Base-by-base conservation (phyloP, 2,797 vertebrate genomes). In the Paedocypris micromegethes region DNA sequence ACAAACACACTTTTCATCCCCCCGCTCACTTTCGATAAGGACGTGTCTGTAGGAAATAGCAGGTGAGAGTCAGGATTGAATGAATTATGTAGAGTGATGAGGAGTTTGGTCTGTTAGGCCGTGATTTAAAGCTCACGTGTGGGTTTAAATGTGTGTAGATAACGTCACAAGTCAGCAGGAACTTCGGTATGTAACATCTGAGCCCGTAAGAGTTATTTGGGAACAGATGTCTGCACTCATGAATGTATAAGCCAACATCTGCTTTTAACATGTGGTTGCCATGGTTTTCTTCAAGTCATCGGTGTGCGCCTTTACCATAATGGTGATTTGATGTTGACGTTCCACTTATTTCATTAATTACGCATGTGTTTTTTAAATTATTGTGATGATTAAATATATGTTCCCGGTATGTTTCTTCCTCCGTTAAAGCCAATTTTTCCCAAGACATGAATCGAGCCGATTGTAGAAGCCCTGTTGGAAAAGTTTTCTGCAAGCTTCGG, bases 221-320 rank as follows among this genome's bases (percentile, higher is more conserved):
- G 47, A 68, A 61, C 50, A 60, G 44, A 61, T 68, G 43, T 60
- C 9, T 53, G 41, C 3, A 59, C 42, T 58, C 38, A 52, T 59
- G 49, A 59, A 46, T 53, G 43, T 43, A 45, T 68, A 51, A 44
- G 42, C 23, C 58, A 60, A 53, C 49, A 68, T 68, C 57, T 47
- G 51, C 49, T 54, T 44, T 47, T 40, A 9, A 69, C 37, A 9
- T 55, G 23, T 55, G 44, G 3, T 55, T 48, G 41, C 48, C 9
- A 58, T 59, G 42, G 56, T 60, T 68, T 47, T 45, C 54, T 46
- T 46, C 45, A 59, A 23, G 23, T 23, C 23, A 23, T 23, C 23
- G 23, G 23, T 23, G 23, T 23, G 23, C 23, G 23, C 23, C 23
- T 23, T 23, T 23, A 23, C 23, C 23, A 23, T 23, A 1, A 23